Evolutionary conservation across 1,140 invertebrate species (phyloP), one percentile per base, ranked within the genome.

Genomic region (Pomacea maculata): DNA sequence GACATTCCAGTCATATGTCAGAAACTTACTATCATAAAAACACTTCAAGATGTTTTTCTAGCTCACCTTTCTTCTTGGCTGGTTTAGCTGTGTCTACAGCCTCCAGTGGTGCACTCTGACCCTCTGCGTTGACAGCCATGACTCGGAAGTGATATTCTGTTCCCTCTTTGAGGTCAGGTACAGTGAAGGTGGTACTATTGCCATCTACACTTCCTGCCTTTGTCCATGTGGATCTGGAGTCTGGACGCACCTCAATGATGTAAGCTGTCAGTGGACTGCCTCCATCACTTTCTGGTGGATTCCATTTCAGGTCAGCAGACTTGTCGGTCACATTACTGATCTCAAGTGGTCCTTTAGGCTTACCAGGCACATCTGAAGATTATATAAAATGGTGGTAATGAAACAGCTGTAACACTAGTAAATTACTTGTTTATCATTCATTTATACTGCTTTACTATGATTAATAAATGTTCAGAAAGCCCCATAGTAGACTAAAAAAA

Each of bases 51-150:
- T 67, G 21, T 9, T 25, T 17, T 68, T 64, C 55, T 2, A 64
- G 85, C 84, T 85, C 92, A 94, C 94, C 96, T 91, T 98, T 99
- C 87, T 97, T 96, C 96, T 98, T 96, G 92, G 96, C 95, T 0
- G 98, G 97, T 84, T 94, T 95, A 83, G 99, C 96, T 17, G 97
- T 96, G 95, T 19, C 96, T 96, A 88, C 97, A 95, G 96, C 95
- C 57, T 94, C 94, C 12, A 98, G 92, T 1, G 97, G 96, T 82
- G 94, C 93, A 2, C 97, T 98, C 91, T 98, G 96, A 8, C 97
- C 97, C 88, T 96, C 95, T 84, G 96, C 96, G 90, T 99, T 98
- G 91, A 98, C 96, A 5, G 97, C 95, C 87, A 75, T 83, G 25
- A 87, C 83, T 34, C 86, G 76, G 85, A 88, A 86, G 29, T 67